Evolutionary conservation across 2,113 vertebrate genomes (phyloP), one percentile per base, ranked within the genome.

Genomic region (Polyodon spathula): DNA sequence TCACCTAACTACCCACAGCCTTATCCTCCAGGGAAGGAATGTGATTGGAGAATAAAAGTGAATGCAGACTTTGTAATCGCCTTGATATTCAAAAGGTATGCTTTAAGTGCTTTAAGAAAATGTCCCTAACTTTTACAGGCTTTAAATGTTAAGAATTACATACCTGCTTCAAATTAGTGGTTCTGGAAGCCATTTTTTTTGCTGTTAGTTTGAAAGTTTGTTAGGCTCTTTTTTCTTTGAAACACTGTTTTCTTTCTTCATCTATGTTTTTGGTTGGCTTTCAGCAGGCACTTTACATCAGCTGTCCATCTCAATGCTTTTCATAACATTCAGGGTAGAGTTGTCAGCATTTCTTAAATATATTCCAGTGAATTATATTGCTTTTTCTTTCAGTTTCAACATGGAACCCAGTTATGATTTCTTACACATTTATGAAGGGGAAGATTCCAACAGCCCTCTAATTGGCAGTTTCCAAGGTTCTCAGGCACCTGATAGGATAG

Each of bases 331-430:
- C 27, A 27, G 27, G 27, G 27, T 1, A 27, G 27, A 27, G 27
- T 27, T 27, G 27, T 27, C 27, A 16, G 12, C 48, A 50, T 50
- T 61, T 61, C 14, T 12, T 52, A 7, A n/a, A 8, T 14, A 50
- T 15, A 48, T 40, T 46, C 8, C n/a, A 60, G 11, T 50, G 12
- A 37, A 11, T 16, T 15, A 51, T 40, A 37, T 27, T 27, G 27
- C 37, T 41, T 1, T 43, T 69, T 43, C 59, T 71, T 73, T 51
- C 71, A 99, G 96, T 74, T 99, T 99, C 78, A 95, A 77, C 77
- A 99, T 99, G 96, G 96, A 99, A 71, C 94, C 96, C 56, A 99
- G 95, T 82, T 99, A 99, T 8, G 96, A 99, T 76, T 99, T 99
- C 76, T 84, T 99, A 59, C 96, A 99, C 76, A 89, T 99, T 81